phyloP scores from a whole-genome alignment of 2,113 vertebrate genomes.

The Trichomycterus rosablanca region DNA sequence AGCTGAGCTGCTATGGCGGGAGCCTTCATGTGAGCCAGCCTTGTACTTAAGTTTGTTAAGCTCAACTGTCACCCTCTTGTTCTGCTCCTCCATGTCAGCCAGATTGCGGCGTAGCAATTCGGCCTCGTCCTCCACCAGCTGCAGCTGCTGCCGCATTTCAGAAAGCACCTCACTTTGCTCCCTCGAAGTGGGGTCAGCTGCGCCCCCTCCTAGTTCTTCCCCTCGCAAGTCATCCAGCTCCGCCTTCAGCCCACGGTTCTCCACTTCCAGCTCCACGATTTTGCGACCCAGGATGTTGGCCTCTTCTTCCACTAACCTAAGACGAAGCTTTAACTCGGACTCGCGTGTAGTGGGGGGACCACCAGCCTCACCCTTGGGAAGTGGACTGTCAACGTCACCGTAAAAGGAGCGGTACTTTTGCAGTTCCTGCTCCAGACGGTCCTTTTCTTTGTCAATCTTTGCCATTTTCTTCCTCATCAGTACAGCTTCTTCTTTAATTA shows the following conservation, averaged over 20 bases:
- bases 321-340: constrained; percentile 91
- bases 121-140: constrained; percentile 95
- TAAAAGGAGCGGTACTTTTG: constrained; percentile 97
- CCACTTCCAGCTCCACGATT: constrained; percentile 96
- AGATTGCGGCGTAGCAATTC: constrained; percentile 91
- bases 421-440: constrained; percentile 92
- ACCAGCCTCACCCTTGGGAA: constrained; percentile 95
- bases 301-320: constrained; percentile 94
- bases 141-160: constrained; percentile 92
- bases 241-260: constrained; percentile 94
- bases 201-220: constrained; percentile 76
- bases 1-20: constrained; percentile 70
- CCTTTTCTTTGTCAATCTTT: constrained; percentile 97
- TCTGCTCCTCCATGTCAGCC: constrained; percentile 93
- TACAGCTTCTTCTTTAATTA: constrained; percentile 92
- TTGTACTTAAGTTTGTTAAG: constrained; percentile 96
- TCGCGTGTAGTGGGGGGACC: constrained; percentile 95
- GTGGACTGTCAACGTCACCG: constrained; percentile 93
- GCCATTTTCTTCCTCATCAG: constrained; percentile 99
- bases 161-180: constrained; percentile 90
- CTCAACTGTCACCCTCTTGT: constrained; percentile 87
- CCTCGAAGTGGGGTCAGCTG: constrained; percentile 68
- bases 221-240: constrained; percentile 94
- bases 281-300: constrained; percentile 96
- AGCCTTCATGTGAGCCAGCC: constrained; percentile 76